phyloP scores from a whole-genome alignment of 2,797 vertebrate species.

The Sebastes steindachneri region DNA sequence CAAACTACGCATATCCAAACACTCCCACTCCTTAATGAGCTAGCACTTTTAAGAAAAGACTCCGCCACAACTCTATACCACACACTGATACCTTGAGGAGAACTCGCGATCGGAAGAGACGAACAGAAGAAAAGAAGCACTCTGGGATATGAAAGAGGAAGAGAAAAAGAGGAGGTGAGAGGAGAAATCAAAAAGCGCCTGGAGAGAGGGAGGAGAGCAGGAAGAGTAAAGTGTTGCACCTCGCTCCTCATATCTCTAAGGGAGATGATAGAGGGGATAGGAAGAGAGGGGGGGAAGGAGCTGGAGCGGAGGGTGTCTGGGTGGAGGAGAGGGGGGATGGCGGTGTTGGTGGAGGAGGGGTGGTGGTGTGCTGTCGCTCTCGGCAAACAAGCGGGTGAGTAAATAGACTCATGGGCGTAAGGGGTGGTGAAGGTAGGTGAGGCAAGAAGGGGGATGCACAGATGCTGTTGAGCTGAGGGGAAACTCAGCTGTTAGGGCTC shows the following conservation, averaged over 20 bases:
- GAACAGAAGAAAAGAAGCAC: conserved; percentile 78
- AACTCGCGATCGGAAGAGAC: conserved; percentile 82
- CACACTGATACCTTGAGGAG: conserved; percentile 86
- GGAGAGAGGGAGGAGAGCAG: conserved; percentile 82
- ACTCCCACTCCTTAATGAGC: conserved; percentile 87
- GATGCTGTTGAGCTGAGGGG: conserved; percentile 62
- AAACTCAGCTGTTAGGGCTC: conserved; percentile 77
- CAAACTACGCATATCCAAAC: conserved; percentile 88
- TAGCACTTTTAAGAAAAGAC: conserved; percentile 85
- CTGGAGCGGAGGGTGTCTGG: conserved; percentile 56
- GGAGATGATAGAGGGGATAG: conserved; percentile 80
- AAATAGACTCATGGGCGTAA: conserved; percentile 83
- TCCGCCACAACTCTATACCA: conserved; percentile 78
- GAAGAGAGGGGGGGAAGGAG: conserved; percentile 45
- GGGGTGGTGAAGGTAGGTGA: conserved; percentile 73
- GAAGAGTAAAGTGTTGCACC: conserved; percentile 83
- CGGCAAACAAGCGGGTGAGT: conserved; percentile 83
- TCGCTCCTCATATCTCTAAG: conserved; percentile 84
- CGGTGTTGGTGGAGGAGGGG: conserved; percentile 52
- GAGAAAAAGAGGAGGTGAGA: conserved; percentile 77
- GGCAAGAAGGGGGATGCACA: conserved; percentile 47
- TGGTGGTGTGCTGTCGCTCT: conserved; percentile 78
- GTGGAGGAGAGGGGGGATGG: conserved; percentile 42
- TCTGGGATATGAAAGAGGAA: conserved; percentile 79
- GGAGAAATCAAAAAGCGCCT: conserved; percentile 82